Conservation (phyloP, 2,113 vertebrate species). For the Arenaria interpres region DNA sequence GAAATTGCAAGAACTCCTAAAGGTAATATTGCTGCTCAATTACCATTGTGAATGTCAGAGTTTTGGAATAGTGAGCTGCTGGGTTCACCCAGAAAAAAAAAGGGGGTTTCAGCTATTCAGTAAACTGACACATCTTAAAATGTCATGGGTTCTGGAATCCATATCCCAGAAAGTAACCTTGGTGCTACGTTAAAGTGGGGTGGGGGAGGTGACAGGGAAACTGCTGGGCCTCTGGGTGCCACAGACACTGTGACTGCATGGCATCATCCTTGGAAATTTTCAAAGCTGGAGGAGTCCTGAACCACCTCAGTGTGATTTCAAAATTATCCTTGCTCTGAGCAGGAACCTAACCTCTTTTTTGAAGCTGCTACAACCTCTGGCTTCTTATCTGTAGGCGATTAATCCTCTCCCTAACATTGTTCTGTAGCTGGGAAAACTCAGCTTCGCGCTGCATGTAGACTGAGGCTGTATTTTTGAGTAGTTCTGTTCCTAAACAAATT, state of each 20-base stretch:
- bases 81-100: neutral
- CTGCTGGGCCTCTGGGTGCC: neutral
- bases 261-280: neutral
- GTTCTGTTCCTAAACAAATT: neutral
- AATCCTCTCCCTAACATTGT: neutral
- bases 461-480: neutral
- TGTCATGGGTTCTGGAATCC: accelerated
- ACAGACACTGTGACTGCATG: neutral
- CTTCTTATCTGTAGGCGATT: neutral
- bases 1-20: neutral
- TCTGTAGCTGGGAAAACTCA: neutral
- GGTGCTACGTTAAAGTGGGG: neutral
- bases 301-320: neutral
- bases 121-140: neutral
- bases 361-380: neutral
- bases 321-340: neutral
- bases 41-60: neutral
- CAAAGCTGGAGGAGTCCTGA: neutral
- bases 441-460: neutral
- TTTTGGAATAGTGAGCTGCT: neutral
- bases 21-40: neutral
- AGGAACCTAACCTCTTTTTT: neutral
- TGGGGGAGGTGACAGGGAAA: neutral
- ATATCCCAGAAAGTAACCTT: neutral
- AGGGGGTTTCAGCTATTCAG: neutral